Conservation (phyloP, 2,797 vertebrate genomes). For the Arnoldichthys spilopterus region DNA sequence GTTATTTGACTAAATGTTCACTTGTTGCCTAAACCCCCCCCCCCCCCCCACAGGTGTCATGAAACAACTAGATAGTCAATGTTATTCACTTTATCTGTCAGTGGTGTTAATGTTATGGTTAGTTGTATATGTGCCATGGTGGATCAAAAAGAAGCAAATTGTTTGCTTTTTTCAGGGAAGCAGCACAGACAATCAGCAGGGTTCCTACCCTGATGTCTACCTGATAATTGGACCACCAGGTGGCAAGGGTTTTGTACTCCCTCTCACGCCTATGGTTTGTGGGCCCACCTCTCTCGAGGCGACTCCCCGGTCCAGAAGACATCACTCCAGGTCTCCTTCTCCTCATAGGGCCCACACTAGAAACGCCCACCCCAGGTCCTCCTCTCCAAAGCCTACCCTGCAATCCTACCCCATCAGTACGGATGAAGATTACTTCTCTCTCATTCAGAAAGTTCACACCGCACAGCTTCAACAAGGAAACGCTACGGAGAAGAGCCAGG, state of each 20-base stretch:
- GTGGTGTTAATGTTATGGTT: too few species aligned
- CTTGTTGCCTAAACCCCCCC: too few species aligned
- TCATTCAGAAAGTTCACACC: conserved; percentile 72
- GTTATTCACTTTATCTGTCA: too few species aligned
- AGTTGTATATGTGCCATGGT: not conserved
- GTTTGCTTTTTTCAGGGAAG: conserved; percentile 56
- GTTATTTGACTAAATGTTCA: too few species aligned
- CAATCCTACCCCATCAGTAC: conserved; percentile 49
- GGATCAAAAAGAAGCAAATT: not conserved
- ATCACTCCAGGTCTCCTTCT: conserved; percentile 34
- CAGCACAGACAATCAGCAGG: conserved; percentile 50
- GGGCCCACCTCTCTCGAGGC: conserved; percentile 69
- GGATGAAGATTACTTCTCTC: conserved; percentile 71
- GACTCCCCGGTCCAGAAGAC: conserved; percentile 19
- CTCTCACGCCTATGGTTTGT: conserved; percentile 65
- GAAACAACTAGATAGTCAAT: too few species aligned
- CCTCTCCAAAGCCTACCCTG: conserved; percentile 55
- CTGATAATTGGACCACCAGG: conserved; percentile 71
- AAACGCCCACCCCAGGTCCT: conserved; percentile 38
- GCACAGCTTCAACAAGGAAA: conserved; percentile 65
- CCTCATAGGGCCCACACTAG: conserved; percentile 68
- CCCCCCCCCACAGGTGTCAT: too few species aligned
- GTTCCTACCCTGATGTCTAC: conserved; percentile 72
- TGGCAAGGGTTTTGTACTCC: conserved; percentile 72
- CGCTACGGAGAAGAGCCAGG: conserved; percentile 58